Base-by-base conservation (phyloP, 2,888 invertebrate genomes). In the Hartigia nigra region DNA sequence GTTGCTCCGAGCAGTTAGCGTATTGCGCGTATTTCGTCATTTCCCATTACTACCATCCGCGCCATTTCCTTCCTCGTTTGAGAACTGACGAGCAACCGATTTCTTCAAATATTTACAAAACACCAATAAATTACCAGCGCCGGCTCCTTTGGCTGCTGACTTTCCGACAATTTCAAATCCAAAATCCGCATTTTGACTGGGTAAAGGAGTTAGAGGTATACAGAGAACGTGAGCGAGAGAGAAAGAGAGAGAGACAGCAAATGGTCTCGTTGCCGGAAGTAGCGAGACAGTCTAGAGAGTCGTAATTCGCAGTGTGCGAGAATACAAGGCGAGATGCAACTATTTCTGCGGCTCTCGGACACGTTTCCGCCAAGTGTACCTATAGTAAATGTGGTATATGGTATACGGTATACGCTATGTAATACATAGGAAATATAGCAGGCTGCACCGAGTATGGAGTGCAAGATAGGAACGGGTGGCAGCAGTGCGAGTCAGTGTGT, bases 291-390 rank as follows among this genome's bases (percentile, higher is more conserved):
- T 39, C 39, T 14, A 23, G 39, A 39, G 39, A 39, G 55, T 55
- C 23, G 55, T 55, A 55, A 55, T 55, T 55, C 55, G 23, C 55
- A 23, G 2, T 9, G 23, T 23, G 55, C 2, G 55, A 55, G 55
- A 55, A 55, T 9, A 55, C 55, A 23, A 55, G 72, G 31, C 32
- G 72, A 72, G 34, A 72, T 72, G 72, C 72, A 78, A 78, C 75
- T 77, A 81, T 76, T 79, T 74, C 81, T 37, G 76, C 76, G 76
- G 81, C 37, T 79, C 34, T 78, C 74, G 82, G 77, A 78, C 83
- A 77, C 76, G 78, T 79, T 81, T 75, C 80, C 55, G 55, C 55
- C 55, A 23, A 55, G 23, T 55, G 55, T 55, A 55, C 55, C 55
- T 55, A 55, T 55, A 55, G 55, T 55, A 55, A 55, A 55, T 55